Evolutionary conservation across 2,797 vertebrate species (phyloP).

Genomic region (Sitta carolinensis): DNA sequence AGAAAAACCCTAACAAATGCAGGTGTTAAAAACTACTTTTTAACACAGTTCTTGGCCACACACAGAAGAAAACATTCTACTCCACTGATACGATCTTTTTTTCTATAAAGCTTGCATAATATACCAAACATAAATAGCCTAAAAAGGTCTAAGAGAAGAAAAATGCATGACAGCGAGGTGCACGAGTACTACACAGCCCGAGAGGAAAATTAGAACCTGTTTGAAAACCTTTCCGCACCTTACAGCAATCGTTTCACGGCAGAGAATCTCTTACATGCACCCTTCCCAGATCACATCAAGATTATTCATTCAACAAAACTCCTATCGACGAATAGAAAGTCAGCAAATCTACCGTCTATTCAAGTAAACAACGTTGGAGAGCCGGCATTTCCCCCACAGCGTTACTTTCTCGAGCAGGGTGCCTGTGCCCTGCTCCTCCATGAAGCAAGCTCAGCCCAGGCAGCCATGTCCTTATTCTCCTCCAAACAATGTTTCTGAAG

Average conservation of each 20-base stretch:
- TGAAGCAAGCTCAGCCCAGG: slow-evolving; percentile 41
- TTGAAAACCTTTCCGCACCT: slow-evolving; percentile 28
- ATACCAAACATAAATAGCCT: not conserved
- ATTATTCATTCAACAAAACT: slow-evolving; percentile 24
- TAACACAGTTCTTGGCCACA: not conserved
- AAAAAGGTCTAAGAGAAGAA: not conserved
- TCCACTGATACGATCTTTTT: fast-evolving
- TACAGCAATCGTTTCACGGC: slow-evolving; percentile 25
- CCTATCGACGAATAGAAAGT: not conserved
- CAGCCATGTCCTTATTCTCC: slow-evolving; percentile 65
- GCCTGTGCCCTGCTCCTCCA: slow-evolving; percentile 26
- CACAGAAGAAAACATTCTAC: not conserved
- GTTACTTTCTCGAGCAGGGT: slow-evolving; percentile 27
- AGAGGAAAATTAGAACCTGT: slow-evolving; percentile 14
- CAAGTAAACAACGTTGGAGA: not conserved
- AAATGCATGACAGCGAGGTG: not conserved
- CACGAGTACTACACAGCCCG: not conserved
- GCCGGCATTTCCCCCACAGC: not conserved
- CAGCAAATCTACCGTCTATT: not conserved
- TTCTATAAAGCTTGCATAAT: not conserved
- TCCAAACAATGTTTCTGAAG: slow-evolving; percentile 32
- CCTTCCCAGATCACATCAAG: not conserved
- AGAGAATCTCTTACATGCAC: not conserved
- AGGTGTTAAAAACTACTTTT: not conserved
- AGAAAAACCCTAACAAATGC: not conserved